Percentiles rank a stretch among this genome's conserved stretches.
Evolutionary conservation across 2,797 vertebrate species (phyloP).

Genomic region (Falco rusticolus): DNA sequence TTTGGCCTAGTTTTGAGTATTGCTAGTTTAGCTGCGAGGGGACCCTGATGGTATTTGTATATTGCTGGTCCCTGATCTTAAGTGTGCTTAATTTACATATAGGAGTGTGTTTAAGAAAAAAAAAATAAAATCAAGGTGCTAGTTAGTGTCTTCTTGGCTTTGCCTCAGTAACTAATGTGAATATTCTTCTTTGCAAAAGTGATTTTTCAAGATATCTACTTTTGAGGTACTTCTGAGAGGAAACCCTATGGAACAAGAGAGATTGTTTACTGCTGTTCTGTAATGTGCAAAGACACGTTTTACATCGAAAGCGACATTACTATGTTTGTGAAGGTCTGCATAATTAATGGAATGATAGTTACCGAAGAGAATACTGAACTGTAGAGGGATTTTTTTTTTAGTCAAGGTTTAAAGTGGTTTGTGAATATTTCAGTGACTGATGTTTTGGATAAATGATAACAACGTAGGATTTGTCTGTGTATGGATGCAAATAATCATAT

Average conservation of each 20-base stretch:
- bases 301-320: conserved; percentile 34
- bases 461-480: conserved; percentile 23
- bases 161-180: conserved; percentile 64
- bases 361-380: conserved; percentile 40
- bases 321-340: conserved; percentile 43
- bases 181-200: conserved; percentile 57
- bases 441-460: conserved; percentile 56
- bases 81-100: conserved; percentile 47
- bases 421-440: conserved; percentile 48
- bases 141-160: conserved; percentile 69
- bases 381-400: conserved; percentile 74
- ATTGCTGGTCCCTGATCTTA: conserved; percentile 55
- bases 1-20: conserved; percentile 42
- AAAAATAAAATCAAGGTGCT: conserved; percentile 52
- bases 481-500: conserved; percentile 24
- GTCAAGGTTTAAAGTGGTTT: conserved; percentile 41
- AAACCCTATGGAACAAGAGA: conserved; percentile 49
- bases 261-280: conserved; percentile 49
- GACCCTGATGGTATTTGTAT: conserved; percentile 36
- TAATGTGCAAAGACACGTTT: conserved; percentile 37
- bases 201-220: conserved; percentile 62
- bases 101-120: conserved; percentile 49
- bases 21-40: conserved; percentile 52
- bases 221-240: conserved; percentile 68
- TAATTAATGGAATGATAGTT: conserved; percentile 26